Base-by-base conservation (phyloP, 2,797 vertebrate genomes). In the Pseudochirops corinnae region DNA sequence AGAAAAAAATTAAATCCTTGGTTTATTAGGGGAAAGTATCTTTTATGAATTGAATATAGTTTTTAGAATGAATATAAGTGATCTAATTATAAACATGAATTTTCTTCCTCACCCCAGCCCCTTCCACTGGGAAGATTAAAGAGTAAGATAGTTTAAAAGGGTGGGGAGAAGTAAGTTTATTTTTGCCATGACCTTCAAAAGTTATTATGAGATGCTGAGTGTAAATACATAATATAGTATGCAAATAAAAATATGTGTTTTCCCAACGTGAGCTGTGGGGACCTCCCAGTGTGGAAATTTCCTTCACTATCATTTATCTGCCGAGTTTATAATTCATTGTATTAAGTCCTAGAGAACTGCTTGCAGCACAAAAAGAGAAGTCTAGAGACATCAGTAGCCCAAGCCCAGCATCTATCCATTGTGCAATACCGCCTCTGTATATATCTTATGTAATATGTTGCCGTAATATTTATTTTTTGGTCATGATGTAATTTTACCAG, bases 31-130 rank as follows among this genome's bases (percentile, higher is more conserved):
- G 92, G 94, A 95, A 93, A 67, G 91, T 67, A n/a, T 90, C 52
- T 87, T 12, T 62, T 90, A 92, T 60, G 96, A 96, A 95, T 55
- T 93, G 74, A 95, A 93, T 58, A 21, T 87, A 93, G 60, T 56
- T 90, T 93, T 96, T 91, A 93, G 91, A 97, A 96, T 96, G 56
- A 74, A n/a, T 94, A 14, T 74, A 90, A 96, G 94, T 92, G 93
- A 95, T 92, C 87, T 96, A 92, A 92, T 95, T 93, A 93, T 90
- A 98, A 92, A 87, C 74, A 56, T 56, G 21, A 21, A 87, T 74
- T 94, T 82, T 96, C 91, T 13, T 29, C 92, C 52, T 74, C 57
- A 53, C 92, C 50, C 92, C 55, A 53, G 56, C 67, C 46, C 29
- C 11, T 95, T 87, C 74, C 92, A 94, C 46, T 74, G n/a, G 60